Conservation (phyloP, 2,797 vertebrate genomes). For the Cetoscarus ocellatus region DNA sequence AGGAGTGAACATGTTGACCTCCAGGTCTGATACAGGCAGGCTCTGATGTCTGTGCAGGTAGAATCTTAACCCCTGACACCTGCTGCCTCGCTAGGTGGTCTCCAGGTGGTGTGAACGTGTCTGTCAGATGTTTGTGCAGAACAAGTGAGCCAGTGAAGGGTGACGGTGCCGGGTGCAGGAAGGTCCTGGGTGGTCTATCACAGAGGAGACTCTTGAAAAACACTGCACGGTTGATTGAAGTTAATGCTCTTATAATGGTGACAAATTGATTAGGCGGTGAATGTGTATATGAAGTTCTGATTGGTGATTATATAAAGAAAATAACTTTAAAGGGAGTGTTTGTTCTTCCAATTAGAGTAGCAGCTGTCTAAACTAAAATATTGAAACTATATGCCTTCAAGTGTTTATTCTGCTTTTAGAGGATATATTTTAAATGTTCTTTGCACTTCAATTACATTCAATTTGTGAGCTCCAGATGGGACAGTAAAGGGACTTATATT, state of each 20-base stretch:
- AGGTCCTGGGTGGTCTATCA: slow-evolving; percentile 29
- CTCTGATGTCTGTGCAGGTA: slow-evolving; percentile 21
- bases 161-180: too few relatives aligned
- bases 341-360: slow-evolving; percentile 5
- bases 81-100: slow-evolving; percentile 53
- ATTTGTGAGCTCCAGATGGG: too few relatives aligned
- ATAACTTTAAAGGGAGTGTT: not conserved
- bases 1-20: not conserved
- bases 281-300: not conserved
- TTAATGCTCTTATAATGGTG: slow-evolving; percentile 19
- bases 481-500: too few relatives aligned
- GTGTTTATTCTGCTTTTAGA: too few relatives aligned
- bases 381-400: too few relatives aligned
- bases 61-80: slow-evolving; percentile 51
- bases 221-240: slow-evolving; percentile 2
- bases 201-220: not conserved
- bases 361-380: slow-evolving; percentile 14
- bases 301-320: slow-evolving; percentile 30
- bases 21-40: not conserved
- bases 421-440: too few relatives aligned
- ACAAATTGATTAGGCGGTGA: slow-evolving; percentile 24
- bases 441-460: too few relatives aligned
- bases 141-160: not conserved
- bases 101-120: slow-evolving; percentile 30
- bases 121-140: slow-evolving; percentile 8